phyloP scores from a whole-genome alignment of 2,113 vertebrate genomes.

The Salminus brasiliensis region DNA sequence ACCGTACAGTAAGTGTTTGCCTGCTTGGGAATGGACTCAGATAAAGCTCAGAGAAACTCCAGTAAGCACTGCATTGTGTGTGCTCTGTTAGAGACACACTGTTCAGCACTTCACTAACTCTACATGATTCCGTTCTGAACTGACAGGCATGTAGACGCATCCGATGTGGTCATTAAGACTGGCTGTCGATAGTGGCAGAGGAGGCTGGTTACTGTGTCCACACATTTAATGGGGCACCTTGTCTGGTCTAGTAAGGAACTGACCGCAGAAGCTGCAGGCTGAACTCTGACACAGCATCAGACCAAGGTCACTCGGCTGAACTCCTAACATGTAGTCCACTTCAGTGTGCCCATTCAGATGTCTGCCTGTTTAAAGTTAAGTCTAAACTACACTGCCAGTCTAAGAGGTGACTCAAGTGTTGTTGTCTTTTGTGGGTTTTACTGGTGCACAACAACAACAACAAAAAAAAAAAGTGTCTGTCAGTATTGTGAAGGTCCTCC shows the following conservation, averaged over 20 bases:
- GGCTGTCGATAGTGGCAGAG: not conserved
- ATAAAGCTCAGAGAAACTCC: not conserved
- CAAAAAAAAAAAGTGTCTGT: too few relatives aligned
- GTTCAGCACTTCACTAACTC: not conserved
- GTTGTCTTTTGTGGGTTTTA: too few relatives aligned
- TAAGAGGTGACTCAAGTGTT: too few relatives aligned
- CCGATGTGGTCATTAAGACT: not conserved
- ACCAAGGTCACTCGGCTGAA: too few relatives aligned
- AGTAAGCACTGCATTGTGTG: too few relatives aligned
- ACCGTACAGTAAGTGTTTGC: not conserved
- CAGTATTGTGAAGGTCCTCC: too few relatives aligned
- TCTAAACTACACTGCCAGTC: not conserved
- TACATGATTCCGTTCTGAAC: not conserved
- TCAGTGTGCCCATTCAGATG: not conserved
- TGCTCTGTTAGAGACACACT: not conserved
- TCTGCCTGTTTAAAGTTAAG: not conserved
- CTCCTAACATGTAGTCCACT: too few relatives aligned
- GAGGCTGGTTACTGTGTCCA: not conserved
- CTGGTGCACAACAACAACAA: too few relatives aligned
- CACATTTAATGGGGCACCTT: not conserved
- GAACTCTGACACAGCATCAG: not conserved
- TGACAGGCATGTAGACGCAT: not conserved
- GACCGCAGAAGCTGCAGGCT: not conserved
- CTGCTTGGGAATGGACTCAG: not conserved
- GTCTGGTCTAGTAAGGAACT: not conserved